Conservation (phyloP, 1,140 invertebrate genomes). For the Ostrea edulis region DNA sequence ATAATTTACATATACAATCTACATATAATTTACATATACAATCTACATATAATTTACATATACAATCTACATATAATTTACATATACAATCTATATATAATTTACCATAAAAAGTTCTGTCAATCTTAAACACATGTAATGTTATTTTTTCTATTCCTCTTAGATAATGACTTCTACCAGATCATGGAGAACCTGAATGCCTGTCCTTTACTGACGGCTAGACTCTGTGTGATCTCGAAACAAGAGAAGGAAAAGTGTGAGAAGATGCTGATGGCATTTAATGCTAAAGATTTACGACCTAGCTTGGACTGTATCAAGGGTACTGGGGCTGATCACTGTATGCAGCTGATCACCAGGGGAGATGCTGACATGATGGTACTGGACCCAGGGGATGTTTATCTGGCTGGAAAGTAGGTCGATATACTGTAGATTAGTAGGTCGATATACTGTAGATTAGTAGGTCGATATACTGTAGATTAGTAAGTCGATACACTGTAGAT, state of each 20-base stretch:
- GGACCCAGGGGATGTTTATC: conserved; percentile 79
- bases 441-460: conserved; percentile 64
- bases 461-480: conserved; percentile 58
- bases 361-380: conserved; percentile 82
- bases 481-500: conserved; percentile 58
- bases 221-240: conserved; percentile 92
- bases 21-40: no score
- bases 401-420: conserved; percentile 74
- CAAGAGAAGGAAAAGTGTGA: conserved; percentile 94
- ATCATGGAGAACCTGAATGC: conserved; percentile 69
- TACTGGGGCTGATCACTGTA: conserved; percentile 92
- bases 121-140: no score
- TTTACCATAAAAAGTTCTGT: no score
- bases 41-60: no score
- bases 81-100: no score
- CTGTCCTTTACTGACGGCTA: conserved; percentile 72
- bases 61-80: no score
- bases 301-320: conserved; percentile 92
- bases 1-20: no score
- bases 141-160: not conserved
- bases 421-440: conserved; percentile 60
- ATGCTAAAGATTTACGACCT: conserved; percentile 91
- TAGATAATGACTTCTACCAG: conserved; percentile 69
- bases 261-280: conserved; percentile 92
- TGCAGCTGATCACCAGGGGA: conserved; percentile 87